Evolutionary conservation across 2,797 vertebrate species (phyloP), one percentile per base, ranked within the genome.

Genomic region (Helostoma temminkii): DNA sequence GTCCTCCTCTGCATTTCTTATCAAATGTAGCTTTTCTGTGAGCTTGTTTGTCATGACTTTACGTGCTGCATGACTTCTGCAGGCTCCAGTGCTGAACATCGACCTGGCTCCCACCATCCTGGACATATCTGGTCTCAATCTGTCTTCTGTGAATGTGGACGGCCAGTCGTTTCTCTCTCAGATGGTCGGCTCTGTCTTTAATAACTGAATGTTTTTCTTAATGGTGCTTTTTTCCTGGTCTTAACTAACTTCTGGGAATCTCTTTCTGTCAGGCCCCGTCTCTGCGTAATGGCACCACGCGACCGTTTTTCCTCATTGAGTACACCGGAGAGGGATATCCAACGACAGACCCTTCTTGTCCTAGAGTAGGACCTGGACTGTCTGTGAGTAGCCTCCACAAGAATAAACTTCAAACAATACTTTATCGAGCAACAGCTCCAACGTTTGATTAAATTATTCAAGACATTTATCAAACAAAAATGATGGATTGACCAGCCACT

Each of bases 91-190:
- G 34, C 21, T 95, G 69, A 94, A 94, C 37, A 94, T 95, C 1
- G 94, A 95, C 79, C 80, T 95, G 47, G 90, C 91, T 15, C 87
- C 94, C n/a, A 95, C 94, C 66, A 83, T 95, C 2, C 80, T 95
- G 80, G 94, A 95, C 86, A 94, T 95, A 15, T 86, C 94, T 9
- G 94, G 94, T 0, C 7, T 92, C 47, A 91, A 94, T 74, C 58
- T 93, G 62, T 90, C 92, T 0, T 3, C 56, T 0, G 79, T 91
- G 10, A 89, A 89, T 6, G 67, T 94, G 91, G 95, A 95, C 0
- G 95, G 95, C 0, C 92, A 92, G 81, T 95, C 94, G 0, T 95
- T 95, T 77, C 90, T 95, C 1, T 49, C 92, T 30, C 93, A 94
- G 82, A 92, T 95, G 93, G 95, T 95, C 54, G 63, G 93, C 10